phyloP scores from a whole-genome alignment of 30 jellyfish, hydroid and myxozoan genomes.

The Hydractinia echinata region DNA sequence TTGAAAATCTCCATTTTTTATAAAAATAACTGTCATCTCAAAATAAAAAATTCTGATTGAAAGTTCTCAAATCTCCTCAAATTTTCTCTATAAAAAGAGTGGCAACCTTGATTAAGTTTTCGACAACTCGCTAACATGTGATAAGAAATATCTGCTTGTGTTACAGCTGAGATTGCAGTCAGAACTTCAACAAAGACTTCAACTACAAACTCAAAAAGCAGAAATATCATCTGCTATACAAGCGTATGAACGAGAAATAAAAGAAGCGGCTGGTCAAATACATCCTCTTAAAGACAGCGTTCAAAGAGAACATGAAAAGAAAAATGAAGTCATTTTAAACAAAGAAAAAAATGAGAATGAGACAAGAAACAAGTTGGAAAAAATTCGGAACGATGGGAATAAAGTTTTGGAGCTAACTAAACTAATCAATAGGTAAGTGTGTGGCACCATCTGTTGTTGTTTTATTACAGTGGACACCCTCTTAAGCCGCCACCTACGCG shows the following conservation, averaged over 20 bases:
- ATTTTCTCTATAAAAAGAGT: too few species aligned
- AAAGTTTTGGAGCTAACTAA: slow-evolving; percentile 41
- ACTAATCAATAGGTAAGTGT: too few species aligned
- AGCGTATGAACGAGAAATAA: slow-evolving; percentile 63
- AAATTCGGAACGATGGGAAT: slow-evolving; percentile 54
- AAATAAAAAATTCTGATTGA: too few species aligned
- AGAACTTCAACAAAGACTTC: slow-evolving; percentile 70
- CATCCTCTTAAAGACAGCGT: slow-evolving; percentile 48
- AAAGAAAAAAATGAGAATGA: slow-evolving; percentile 48
- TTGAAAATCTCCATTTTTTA: too few species aligned
- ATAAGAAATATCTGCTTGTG: too few species aligned
- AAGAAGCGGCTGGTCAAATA: slow-evolving; percentile 70
- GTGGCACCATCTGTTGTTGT: too few species aligned
- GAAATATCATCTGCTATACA: slow-evolving; percentile 55
- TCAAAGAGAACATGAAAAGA: slow-evolving; percentile 28
- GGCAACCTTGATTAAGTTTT: too few species aligned
- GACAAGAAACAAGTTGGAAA: slow-evolving; percentile 37
- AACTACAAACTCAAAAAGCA: slow-evolving; percentile 71
- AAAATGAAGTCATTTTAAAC: slow-evolving; percentile 17
- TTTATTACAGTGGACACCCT: too few species aligned
- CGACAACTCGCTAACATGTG: not conserved
- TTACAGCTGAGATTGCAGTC: slow-evolving; percentile 54
- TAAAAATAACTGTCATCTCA: too few species aligned
- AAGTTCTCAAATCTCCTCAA: too few species aligned
- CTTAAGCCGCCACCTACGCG: too few species aligned